Evolutionary conservation across 2,113 vertebrate species (phyloP).

Genomic region (Cryptomyrus ogoouensis): DNA sequence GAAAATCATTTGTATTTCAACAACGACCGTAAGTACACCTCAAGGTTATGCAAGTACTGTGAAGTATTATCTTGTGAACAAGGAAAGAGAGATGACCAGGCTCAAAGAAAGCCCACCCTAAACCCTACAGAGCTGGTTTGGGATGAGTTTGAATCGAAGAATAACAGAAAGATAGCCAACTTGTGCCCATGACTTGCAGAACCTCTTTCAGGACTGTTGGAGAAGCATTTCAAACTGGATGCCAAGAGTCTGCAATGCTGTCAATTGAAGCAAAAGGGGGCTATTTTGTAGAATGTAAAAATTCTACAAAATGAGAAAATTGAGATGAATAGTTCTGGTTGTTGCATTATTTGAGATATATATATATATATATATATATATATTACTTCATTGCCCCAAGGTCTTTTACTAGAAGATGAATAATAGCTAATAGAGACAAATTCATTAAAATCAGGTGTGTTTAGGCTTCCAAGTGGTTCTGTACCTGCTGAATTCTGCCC

Average conservation of each 20-base stretch:
- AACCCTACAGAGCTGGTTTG: neutral
- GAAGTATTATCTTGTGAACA: neutral
- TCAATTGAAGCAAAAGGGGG: neutral
- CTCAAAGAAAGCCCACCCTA: neutral
- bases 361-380: too few species aligned
- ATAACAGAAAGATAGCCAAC: neutral
- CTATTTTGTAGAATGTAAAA: neutral
- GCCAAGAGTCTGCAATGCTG: neutral
- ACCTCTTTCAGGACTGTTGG: neutral
- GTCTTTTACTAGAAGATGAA: neutral
- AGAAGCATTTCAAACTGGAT: neutral
- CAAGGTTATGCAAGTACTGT: neutral
- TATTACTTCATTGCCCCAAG: neutral
- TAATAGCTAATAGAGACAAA: neutral
- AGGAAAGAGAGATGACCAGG: neutral
- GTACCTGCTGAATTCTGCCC: neutral
- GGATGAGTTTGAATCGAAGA: neutral
- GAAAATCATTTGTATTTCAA: neutral
- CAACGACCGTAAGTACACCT: neutral
- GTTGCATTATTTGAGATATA: neutral
- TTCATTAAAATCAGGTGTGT: neutral
- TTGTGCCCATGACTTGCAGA: neutral
- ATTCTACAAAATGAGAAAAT: neutral
- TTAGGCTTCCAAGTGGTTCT: neutral
- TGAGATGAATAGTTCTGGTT: neutral